phyloP scores from a whole-genome alignment of 2,888 invertebrate species.

The Monopis laevigella region DNA sequence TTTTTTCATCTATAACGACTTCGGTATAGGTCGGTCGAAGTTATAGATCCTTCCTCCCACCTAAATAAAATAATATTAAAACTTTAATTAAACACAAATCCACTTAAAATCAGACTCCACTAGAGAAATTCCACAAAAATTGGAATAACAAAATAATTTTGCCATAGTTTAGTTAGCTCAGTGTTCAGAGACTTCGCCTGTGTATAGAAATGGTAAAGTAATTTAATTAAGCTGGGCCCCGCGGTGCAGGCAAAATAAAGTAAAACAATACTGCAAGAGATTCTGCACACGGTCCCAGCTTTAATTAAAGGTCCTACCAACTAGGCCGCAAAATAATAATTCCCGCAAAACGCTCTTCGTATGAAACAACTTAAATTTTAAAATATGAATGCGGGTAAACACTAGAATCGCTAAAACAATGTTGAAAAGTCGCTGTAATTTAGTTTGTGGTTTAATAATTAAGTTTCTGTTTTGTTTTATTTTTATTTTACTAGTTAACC shows the following conservation, averaged over 20 bases:
- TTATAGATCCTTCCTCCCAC: too few relatives aligned
- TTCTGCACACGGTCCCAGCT: conserved; percentile 2
- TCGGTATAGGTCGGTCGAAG: too few relatives aligned
- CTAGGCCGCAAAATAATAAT: conserved; percentile 10
- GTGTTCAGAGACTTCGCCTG: not conserved
- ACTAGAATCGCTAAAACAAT: too few relatives aligned
- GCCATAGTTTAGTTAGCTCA: conserved; percentile 14
- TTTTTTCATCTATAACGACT: too few relatives aligned
- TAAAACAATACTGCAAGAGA: conserved; percentile 17
- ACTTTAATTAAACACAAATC: too few relatives aligned
- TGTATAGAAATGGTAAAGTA: conserved; percentile 15
- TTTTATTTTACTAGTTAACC: too few relatives aligned
- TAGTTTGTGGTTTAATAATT: too few relatives aligned
- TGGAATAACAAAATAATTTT: conserved; percentile 14
- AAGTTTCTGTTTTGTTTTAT: too few relatives aligned
- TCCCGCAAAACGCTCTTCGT: conserved; percentile 6
- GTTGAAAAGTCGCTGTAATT: too few relatives aligned
- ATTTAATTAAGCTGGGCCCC: conserved; percentile 24
- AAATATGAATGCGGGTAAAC: too few relatives aligned
- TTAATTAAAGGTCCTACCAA: conserved; percentile 4
- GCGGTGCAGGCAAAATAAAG: conserved; percentile 20
- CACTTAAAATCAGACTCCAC: conserved; percentile 11
- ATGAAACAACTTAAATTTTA: too few relatives aligned
- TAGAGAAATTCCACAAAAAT: conserved; percentile 12
- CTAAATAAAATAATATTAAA: too few relatives aligned